Evolutionary conservation across 1,140 invertebrate genomes (phyloP), one percentile per base, ranked within the genome.

Genomic region (Tetragnatha versicolor): DNA sequence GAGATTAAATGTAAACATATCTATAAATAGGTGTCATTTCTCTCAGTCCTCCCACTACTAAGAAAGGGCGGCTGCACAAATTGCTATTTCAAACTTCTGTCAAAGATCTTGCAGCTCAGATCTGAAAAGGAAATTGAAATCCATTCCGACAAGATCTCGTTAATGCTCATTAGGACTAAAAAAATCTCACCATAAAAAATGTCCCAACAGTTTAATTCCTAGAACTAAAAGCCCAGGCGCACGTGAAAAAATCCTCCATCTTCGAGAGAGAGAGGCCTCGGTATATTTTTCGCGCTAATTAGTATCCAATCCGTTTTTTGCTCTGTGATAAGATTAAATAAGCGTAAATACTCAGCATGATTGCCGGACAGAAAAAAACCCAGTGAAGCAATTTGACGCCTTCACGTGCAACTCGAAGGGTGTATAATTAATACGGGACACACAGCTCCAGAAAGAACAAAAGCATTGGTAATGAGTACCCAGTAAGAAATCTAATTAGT

Each of bases 251-350:
- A 33, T 5, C 45, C n/a, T 49, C 63, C 49, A 66, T 47, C 31
- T 66, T 66, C 42, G 45, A 29, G 63, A 66, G n/a, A 66, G 39
- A 47, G 22, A 47, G 37, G 39, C 45, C 63, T 47, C 63, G 20
- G 63, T 66, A 47, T 66, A 66, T 47, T 47, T 66, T 66, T 66
- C 63, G 63, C 42, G 31, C 63, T 66, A 66, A 66, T 66, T 66
- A 66, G 63, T 66, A 66, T 66, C 63, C 25, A 49, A 66, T 66
- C 35, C 25, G 25, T 49, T 66, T 66, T 66, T 66, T 66, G 17
- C 29, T 14, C 39, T 31, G 63, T 29, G 42, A 66, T 66, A 42
- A 22, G 63, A 66, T 29, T 47, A 66, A 66, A 66, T 47, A 66
- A 66, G 42, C 63, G 63, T 66, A 66, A 66, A 66, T 66, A 66